phyloP scores from a whole-genome alignment of 2,888 invertebrate genomes.

The Cephus runcator region DNA sequence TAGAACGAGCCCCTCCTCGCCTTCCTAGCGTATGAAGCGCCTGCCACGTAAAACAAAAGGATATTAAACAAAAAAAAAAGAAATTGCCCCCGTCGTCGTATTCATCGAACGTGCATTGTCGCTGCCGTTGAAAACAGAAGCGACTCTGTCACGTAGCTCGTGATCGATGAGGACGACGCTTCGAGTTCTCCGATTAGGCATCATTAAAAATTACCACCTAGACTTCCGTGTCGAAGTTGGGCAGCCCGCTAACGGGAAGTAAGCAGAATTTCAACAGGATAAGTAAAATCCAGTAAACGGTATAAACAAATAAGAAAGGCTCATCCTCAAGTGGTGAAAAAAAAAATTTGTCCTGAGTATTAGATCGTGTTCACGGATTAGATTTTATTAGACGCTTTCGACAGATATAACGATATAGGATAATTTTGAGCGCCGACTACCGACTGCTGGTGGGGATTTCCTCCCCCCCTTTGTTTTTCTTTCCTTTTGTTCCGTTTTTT shows the following conservation, averaged over 20 bases:
- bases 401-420: background rate
- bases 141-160: background rate
- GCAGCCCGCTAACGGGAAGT: slow-evolving; percentile 29
- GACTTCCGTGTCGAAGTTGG: slow-evolving; percentile 35
- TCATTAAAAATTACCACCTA: slow-evolving; percentile 43
- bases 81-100: slow-evolving; percentile 5
- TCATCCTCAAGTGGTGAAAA: background rate
- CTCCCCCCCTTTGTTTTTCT: slow-evolving; percentile 29
- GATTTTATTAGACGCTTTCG: background rate
- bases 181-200: slow-evolving; percentile 26
- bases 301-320: background rate
- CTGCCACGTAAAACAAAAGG: slow-evolving; percentile 22
- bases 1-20: slow-evolving; percentile 47
- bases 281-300: background rate
- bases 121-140: slow-evolving; percentile 3
- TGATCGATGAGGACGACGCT: slow-evolving; percentile 23
- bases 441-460: slow-evolving; percentile 26
- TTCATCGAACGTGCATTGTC: slow-evolving; percentile 1
- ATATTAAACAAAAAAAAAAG: slow-evolving; percentile 1
- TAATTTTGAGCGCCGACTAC: background rate
- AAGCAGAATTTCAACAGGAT: background rate
- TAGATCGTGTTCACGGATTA: background rate
- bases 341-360: background rate
- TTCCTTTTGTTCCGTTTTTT: slow-evolving; percentile 5
- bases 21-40: slow-evolving; percentile 55